These are phyloP conservation scores for Mimachlamys varia DNA, from an alignment of 2,888 invertebrate genomes.

Conservation along the genomic window DNA sequence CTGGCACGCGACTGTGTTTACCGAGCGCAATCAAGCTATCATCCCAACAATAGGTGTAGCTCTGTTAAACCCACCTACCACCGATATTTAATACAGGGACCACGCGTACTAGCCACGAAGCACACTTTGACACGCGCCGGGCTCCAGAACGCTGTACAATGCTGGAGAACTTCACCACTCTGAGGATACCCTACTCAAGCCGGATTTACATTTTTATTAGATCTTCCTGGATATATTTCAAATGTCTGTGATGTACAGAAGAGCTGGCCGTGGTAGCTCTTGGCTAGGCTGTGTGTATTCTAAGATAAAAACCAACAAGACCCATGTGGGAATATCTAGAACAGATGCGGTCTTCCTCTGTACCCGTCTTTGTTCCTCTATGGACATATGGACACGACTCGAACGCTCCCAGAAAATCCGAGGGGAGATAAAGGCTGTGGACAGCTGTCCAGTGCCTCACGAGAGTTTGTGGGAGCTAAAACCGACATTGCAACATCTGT, in stretches of 20 bases:
- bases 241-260: neutral
- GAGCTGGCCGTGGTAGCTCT: neutral
- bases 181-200: neutral
- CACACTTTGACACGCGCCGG: conserved; percentile 63
- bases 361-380: conserved; percentile 28
- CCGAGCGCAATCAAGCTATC: conserved; percentile 56
- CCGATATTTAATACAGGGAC: conserved; percentile 60
- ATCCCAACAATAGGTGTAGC: conserved; percentile 58
- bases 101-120: conserved; percentile 54
- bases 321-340: conserved; percentile 6
- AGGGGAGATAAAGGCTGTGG: neutral
- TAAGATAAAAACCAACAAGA: conserved; percentile 27
- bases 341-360: conserved; percentile 23
- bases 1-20: conserved; percentile 64
- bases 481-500: conserved; percentile 31
- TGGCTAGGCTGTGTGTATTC: conserved; percentile 17
- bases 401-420: neutral
- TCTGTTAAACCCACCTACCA: conserved; percentile 56
- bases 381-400: conserved; percentile 21
- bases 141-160: neutral
- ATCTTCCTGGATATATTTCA: conserved; percentile 22
- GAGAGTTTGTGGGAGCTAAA: conserved; percentile 25
- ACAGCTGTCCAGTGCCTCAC: conserved; percentile 21
- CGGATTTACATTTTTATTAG: conserved; percentile 29
- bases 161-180: conserved; percentile 4